Evolutionary conservation across 2,888 invertebrate species (phyloP).

Genomic region (Netelia fuscicornis): DNA sequence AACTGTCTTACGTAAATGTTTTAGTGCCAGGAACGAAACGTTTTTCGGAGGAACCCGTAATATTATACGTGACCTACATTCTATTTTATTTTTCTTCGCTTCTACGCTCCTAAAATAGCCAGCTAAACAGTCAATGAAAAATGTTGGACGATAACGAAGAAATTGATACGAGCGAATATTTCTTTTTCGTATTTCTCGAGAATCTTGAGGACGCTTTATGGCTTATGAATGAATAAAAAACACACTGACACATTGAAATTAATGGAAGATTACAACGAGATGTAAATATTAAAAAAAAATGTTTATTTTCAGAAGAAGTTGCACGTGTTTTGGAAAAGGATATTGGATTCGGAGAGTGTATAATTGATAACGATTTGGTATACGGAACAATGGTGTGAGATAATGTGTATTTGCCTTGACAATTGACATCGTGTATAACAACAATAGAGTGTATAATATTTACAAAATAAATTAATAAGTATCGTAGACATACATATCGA

Average conservation of each 20-base stretch:
- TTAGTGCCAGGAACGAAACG: conserved; percentile 9
- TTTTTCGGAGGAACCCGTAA: not conserved
- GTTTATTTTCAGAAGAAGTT: conserved; percentile 32
- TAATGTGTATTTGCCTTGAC: conserved; percentile 80
- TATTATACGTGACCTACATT: conserved; percentile 26
- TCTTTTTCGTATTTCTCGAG: conserved; percentile 11
- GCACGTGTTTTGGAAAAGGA: not conserved
- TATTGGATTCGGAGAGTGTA: not conserved
- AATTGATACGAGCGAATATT: conserved; percentile 18
- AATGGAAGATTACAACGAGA: not conserved
- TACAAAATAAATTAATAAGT: conserved; percentile 83
- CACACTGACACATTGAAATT: not conserved
- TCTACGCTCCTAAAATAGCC: conserved; percentile 51
- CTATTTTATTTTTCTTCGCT: conserved; percentile 22
- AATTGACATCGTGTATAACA: conserved; percentile 81
- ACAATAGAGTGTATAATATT: conserved; percentile 82
- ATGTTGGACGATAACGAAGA: conserved; percentile 8
- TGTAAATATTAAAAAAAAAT: not conserved
- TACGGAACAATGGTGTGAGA: conserved; percentile 75
- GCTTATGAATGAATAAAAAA: not conserved
- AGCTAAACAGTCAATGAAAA: conserved; percentile 11
- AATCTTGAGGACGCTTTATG: not conserved
- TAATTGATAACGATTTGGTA: conserved; percentile 38
- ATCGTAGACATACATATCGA: conserved; percentile 75
- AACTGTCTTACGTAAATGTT: conserved; percentile 2